Percentiles rank a stretch among this genome's conserved stretches.
These are phyloP conservation scores for Drosophila kanekoi DNA, from an alignment of 2,888 invertebrate genomes.

Conservation along the genomic window DNA sequence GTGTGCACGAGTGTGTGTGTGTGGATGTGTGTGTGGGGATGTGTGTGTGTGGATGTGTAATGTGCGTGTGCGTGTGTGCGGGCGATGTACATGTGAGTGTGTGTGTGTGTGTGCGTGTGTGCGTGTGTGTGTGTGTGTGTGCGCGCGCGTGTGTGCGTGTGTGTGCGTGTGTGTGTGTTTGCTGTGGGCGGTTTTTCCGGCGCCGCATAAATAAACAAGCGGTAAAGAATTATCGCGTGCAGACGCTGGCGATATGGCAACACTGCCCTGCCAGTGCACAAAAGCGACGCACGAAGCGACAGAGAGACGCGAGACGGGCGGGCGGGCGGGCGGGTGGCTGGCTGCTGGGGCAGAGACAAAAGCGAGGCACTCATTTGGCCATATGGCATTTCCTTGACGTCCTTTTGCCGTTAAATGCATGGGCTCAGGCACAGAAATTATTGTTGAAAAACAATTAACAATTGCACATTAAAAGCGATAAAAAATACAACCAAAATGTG, in stretches of 20 bases:
- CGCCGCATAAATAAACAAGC: constrained; percentile 77
- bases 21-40: not conserved
- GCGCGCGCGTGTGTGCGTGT: constrained; percentile 12
- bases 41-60: not conserved
- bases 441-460: constrained; percentile 76
- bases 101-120: constrained; percentile 28
- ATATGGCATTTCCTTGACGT: constrained; percentile 56
- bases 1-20: constrained; percentile 4
- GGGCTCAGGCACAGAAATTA: constrained; percentile 44
- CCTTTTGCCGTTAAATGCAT: constrained; percentile 54
- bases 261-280: constrained; percentile 20
- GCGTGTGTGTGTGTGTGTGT: constrained; percentile 14
- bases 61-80: constrained; percentile 14
- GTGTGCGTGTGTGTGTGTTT: constrained; percentile 21
- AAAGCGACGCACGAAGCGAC: not conserved
- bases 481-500: constrained; percentile 24
- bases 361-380: constrained; percentile 30
- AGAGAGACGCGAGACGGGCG: not conserved
- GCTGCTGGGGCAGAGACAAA: not conserved
- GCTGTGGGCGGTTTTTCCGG: constrained; percentile 58
- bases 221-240: constrained; percentile 75
- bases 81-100: too few relatives aligned
- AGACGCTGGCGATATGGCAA: constrained; percentile 46
- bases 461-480: constrained; percentile 61
- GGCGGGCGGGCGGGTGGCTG: not conserved